These are phyloP conservation scores for Diloba caeruleocephala DNA, from an alignment of 2,888 invertebrate genomes.

Conservation along the genomic window DNA sequence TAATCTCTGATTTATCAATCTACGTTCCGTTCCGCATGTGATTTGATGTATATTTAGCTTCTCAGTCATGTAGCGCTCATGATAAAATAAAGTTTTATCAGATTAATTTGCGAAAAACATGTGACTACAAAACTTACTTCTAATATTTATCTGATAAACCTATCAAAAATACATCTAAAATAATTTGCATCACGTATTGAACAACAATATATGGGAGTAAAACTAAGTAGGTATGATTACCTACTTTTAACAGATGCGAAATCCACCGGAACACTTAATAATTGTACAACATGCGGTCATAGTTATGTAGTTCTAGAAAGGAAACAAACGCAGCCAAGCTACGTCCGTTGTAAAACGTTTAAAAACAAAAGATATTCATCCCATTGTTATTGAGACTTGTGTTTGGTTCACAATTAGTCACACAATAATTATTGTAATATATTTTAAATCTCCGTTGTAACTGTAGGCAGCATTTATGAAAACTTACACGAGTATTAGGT, in stretches of 20 bases:
- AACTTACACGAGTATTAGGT: constrained; percentile 17
- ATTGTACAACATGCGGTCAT: constrained; percentile 13
- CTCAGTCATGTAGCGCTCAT: constrained; percentile 40
- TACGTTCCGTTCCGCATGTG: constrained; percentile 69
- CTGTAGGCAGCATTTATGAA: constrained; percentile 18
- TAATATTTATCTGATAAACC: constrained; percentile 30
- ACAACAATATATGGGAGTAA: background rate
- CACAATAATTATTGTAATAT: constrained; percentile 52
- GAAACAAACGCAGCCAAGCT: constrained; percentile 32
- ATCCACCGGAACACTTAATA: constrained; percentile 8
- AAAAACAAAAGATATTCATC: constrained; percentile 59
- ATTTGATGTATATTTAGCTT: constrained; percentile 58
- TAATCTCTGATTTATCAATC: constrained; percentile 61
- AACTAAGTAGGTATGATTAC: background rate
- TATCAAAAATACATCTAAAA: constrained; percentile 25
- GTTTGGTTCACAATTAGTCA: constrained; percentile 58
- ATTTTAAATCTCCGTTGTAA: constrained; percentile 22
- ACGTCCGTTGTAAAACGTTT: constrained; percentile 51
- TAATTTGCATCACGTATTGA: constrained; percentile 18
- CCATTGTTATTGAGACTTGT: constrained; percentile 56
- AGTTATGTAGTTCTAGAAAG: constrained; percentile 33
- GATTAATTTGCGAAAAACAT: constrained; percentile 58
- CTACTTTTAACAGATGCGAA: background rate
- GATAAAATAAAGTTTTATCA: constrained; percentile 47
- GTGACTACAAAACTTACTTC: constrained; percentile 47